Evolutionary conservation across 2,113 vertebrate species (phyloP).

Genomic region (Nyctibius bracteatus): DNA sequence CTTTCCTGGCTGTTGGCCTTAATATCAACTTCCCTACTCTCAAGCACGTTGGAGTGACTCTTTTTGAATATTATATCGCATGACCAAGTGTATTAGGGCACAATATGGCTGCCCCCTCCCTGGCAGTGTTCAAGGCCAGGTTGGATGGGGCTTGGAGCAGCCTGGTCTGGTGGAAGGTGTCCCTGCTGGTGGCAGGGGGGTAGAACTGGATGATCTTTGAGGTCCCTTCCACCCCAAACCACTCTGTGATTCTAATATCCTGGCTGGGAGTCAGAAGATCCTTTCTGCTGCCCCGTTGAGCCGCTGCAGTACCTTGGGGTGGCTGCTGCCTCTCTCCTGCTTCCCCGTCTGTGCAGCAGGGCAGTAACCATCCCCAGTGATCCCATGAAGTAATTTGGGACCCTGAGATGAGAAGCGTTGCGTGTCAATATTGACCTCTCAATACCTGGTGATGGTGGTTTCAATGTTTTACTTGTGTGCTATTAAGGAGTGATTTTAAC

Average conservation of each 20-base stretch:
- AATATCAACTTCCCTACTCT: neutral
- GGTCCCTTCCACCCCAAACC: too few relatives aligned
- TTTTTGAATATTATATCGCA: neutral
- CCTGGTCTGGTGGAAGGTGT: too few relatives aligned
- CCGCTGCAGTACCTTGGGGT: fast-evolving
- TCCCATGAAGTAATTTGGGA: fast-evolving
- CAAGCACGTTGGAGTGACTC: neutral
- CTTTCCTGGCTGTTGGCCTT: neutral
- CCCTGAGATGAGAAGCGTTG: neutral
- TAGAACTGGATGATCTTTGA: too few relatives aligned
- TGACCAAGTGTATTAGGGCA: neutral
- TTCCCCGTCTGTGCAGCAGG: neutral
- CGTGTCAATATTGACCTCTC: neutral
- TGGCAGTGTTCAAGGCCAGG: too few relatives aligned
- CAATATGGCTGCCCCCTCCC: too few relatives aligned
- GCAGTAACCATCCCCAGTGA: neutral
- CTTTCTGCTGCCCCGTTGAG: neutral
- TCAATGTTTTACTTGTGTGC: neutral
- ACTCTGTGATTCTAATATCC: too few relatives aligned
- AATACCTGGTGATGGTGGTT: fast-evolving
- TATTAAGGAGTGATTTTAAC: neutral
- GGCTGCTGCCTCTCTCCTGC: neutral
- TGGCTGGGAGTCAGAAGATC: neutral
- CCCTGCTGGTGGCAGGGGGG: too few relatives aligned
- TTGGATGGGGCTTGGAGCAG: too few relatives aligned